Evolutionary conservation across 2,888 invertebrate genomes (phyloP).

Genomic region (Proisotoma minuta): DNA sequence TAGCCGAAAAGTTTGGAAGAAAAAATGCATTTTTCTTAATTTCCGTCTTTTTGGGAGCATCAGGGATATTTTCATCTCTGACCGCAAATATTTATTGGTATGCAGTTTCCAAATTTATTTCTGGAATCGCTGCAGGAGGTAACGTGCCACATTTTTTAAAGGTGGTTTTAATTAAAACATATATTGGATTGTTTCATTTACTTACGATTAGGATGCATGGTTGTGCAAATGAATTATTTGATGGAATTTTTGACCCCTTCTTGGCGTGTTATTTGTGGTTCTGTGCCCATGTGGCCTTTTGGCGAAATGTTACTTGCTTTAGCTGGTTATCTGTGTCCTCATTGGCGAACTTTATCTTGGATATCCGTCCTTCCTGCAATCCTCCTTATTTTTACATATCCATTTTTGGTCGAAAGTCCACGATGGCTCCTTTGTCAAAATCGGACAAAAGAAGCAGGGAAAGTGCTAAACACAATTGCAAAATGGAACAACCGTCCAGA

Average conservation of each 20-base stretch:
- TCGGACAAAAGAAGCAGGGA: slow-evolving; percentile 32
- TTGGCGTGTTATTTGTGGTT: slow-evolving; percentile 42
- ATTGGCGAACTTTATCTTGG: slow-evolving; percentile 36
- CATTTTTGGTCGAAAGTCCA: slow-evolving; percentile 42
- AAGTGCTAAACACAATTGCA: slow-evolving; percentile 34
- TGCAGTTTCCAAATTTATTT: slow-evolving; percentile 37
- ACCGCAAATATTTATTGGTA: slow-evolving; percentile 26
- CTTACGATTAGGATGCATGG: slow-evolving; percentile 29
- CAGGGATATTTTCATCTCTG: slow-evolving; percentile 33
- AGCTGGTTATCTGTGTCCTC: slow-evolving; percentile 28
- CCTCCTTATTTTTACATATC: slow-evolving; percentile 27
- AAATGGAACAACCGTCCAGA: slow-evolving; percentile 32
- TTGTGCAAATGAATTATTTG: slow-evolving; percentile 40
- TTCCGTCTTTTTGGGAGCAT: slow-evolving; percentile 33
- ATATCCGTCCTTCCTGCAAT: slow-evolving; percentile 31
- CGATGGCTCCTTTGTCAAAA: slow-evolving; percentile 38
- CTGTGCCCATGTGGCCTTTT: slow-evolving; percentile 40
- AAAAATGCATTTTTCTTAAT: slow-evolving; percentile 33
- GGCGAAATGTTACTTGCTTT: slow-evolving; percentile 41
- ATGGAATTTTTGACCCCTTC: slow-evolving; percentile 45
- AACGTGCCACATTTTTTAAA: neutral
- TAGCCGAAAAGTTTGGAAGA: slow-evolving; percentile 42
- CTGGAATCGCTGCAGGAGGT: slow-evolving; percentile 38
- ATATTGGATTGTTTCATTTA: neutral
- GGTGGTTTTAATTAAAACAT: too few species aligned